phyloP scores from a whole-genome alignment of 2,888 invertebrate species.

The Octonoba sinensis region DNA sequence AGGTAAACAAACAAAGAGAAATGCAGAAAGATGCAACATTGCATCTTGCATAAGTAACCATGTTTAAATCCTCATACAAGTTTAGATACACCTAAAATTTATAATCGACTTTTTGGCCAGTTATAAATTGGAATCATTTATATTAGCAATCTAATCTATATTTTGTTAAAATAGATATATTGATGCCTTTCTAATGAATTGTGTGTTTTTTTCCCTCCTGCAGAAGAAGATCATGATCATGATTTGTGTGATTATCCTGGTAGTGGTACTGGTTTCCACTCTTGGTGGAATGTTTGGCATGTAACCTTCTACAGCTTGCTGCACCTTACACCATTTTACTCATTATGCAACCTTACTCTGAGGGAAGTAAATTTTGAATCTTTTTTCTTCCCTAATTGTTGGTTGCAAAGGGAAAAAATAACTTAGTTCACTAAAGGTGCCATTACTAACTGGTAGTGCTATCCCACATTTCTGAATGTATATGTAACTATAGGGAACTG shows the following conservation, averaged over 20 bases:
- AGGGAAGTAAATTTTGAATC: conserved; percentile 48
- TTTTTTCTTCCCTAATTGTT: conserved; percentile 57
- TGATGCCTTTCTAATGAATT: not conserved
- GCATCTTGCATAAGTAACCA: no score
- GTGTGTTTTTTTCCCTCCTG: conserved; percentile 71
- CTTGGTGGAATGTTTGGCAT: conserved; percentile 64
- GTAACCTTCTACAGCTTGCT: conserved; percentile 55
- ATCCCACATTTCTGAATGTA: conserved; percentile 62
- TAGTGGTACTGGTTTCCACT: conserved; percentile 78
- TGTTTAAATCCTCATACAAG: no score
- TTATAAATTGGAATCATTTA: no score
- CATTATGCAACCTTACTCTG: conserved; percentile 49
- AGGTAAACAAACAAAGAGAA: no score
- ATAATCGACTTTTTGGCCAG: no score
- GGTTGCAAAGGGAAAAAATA: conserved; percentile 49
- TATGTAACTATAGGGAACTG: conserved; percentile 47
- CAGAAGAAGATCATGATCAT: conserved; percentile 96
- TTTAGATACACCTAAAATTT: no score
- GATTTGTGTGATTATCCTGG: conserved; percentile 86
- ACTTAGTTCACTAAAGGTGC: conserved; percentile 63
- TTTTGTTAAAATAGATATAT: no score
- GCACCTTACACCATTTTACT: conserved; percentile 57
- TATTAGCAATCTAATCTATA: no score
- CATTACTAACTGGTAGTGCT: conserved; percentile 62
- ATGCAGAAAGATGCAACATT: no score